A percentile compares a stretch with the other conserved stretches of the same genome.
Evolutionary conservation across 2,113 vertebrate species (phyloP).

Genomic region (Tautogolabrus adspersus): DNA sequence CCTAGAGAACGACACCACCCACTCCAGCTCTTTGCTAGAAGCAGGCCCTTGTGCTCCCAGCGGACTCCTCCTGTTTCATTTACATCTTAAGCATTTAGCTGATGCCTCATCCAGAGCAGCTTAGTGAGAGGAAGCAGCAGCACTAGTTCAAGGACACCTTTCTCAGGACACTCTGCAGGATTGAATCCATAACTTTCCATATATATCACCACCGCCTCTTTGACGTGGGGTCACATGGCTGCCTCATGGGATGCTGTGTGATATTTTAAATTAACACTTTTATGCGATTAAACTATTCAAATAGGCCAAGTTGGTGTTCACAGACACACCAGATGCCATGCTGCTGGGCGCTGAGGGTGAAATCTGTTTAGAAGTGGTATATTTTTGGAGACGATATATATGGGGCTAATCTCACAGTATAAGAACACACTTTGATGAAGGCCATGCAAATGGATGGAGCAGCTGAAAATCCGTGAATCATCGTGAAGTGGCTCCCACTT

Average conservation of each 20-base stretch:
- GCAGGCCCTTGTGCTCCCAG: slow-evolving; percentile 67
- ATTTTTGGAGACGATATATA: slow-evolving; percentile 25
- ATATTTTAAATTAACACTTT: slow-evolving; percentile 11
- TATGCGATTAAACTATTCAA: slow-evolving; percentile 18
- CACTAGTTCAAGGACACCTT: slow-evolving; percentile 39
- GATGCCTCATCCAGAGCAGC: slow-evolving; percentile 34
- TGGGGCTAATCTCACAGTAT: slow-evolving; percentile 16
- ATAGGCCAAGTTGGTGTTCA: slow-evolving; percentile 11
- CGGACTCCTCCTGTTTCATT: slow-evolving; percentile 52
- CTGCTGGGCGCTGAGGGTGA: slow-evolving; percentile 22
- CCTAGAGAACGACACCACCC: slow-evolving; percentile 29
- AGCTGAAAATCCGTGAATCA: background rate
- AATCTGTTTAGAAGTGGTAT: slow-evolving; percentile 34
- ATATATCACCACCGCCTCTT: slow-evolving; percentile 10
- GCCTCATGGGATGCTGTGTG: background rate
- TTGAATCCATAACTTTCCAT: slow-evolving; percentile 17
- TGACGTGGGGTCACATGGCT: slow-evolving; percentile 20
- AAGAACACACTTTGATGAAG: slow-evolving; percentile 17
- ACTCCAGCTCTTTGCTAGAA: slow-evolving; percentile 35
- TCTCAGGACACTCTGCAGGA: slow-evolving; percentile 10
- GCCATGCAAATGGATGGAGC: slow-evolving; percentile 26
- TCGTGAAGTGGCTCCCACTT: background rate
- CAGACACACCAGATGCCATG: slow-evolving; percentile 22
- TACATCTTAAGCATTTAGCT: slow-evolving; percentile 41
- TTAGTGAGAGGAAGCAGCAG: slow-evolving; percentile 1